Evolutionary conservation across 1,140 invertebrate genomes (phyloP), one percentile per base, ranked within the genome.

Genomic region (Orius laevigatus): DNA sequence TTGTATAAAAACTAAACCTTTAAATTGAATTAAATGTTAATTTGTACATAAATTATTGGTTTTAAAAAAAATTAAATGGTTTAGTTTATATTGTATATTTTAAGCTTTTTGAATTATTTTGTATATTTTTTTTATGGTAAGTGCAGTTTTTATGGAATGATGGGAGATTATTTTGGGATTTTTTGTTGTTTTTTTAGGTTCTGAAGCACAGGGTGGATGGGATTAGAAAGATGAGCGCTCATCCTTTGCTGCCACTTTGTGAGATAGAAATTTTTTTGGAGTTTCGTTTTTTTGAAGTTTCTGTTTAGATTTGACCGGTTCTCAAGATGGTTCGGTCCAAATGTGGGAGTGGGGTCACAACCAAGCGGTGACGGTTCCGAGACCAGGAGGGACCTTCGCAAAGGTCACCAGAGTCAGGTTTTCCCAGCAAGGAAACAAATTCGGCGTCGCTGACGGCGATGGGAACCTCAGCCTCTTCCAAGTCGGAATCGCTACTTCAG

Each of bases 311-410:
- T 65, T 98, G 55, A 95, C 90, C 45, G 95, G 95, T 47, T 85
- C 88, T 46, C 86, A 94, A 62, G 95, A 98, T 72, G 95, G 95
- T 9, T 95, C 91, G 2, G 94, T 98, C 4, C 80, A 87, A 53
- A 71, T 98, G 50, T 97, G 93, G 91, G 93, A 99, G 69, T 98
- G 93, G 92, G 87, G 86, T 15, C 91, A 96, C 64, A 74, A 78
- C 32, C 82, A 88, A 50, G 79, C 86, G 10, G 81, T 98, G 6
- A 82, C 89, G 57, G 82, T 82, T 34, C 85, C 92, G 4, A 73
- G 93, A 46, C 78, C 88, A 18, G 75, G 92, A 1, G 91, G 91
- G 16, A 81, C 84, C 5, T 89, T 84, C 64, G 93, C 93, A 34
- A 98, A 97, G 73, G 93, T 98, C 9, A 96, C 92, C 0, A 77